Evolutionary conservation across 2,113 vertebrate genomes (phyloP).

Genomic region (Clarias macrocephalus): DNA sequence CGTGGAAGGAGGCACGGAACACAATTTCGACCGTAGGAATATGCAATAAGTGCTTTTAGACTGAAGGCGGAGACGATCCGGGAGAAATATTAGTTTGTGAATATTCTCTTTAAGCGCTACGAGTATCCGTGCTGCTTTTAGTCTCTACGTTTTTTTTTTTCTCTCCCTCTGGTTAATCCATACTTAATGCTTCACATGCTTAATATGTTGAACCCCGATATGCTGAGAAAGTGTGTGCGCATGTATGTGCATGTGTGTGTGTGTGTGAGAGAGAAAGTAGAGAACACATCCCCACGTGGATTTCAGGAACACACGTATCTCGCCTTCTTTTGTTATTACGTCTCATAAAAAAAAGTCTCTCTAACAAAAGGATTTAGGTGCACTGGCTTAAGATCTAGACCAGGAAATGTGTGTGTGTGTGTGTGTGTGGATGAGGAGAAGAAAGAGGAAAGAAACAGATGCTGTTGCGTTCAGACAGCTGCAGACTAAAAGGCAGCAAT

Average conservation of each 20-base stretch:
- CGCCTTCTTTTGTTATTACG: constrained; percentile 32
- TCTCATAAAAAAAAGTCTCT: constrained; percentile 35
- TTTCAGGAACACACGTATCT: constrained; percentile 37
- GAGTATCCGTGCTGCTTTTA: constrained; percentile 27
- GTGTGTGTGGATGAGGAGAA: constrained; percentile 3
- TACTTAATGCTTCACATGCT: constrained; percentile 23
- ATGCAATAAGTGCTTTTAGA: constrained; percentile 48
- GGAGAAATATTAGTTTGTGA: constrained; percentile 38
- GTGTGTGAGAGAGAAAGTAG: no score
- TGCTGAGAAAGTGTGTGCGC: background rate
- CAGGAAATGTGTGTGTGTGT: constrained; percentile 34
- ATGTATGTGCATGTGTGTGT: background rate
- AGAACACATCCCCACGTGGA: constrained; percentile 5
- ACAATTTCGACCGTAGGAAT: constrained; percentile 47
- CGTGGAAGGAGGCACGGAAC: constrained; percentile 31
- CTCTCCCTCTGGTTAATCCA: constrained; percentile 1
- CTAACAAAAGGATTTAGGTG: constrained; percentile 24
- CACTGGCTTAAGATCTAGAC: constrained; percentile 12
- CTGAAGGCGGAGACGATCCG: constrained; percentile 7
- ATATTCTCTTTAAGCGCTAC: constrained; percentile 10
- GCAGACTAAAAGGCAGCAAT: constrained; percentile 62
- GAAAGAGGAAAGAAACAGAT: constrained; percentile 56
- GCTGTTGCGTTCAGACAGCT: constrained; percentile 58
- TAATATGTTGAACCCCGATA: constrained; percentile 22
- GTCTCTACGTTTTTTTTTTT: background rate